A percentile compares a stretch with the other conserved stretches of the same genome.
Conservation (phyloP, 2,797 vertebrate species). For the Aratinga solstitialis region DNA sequence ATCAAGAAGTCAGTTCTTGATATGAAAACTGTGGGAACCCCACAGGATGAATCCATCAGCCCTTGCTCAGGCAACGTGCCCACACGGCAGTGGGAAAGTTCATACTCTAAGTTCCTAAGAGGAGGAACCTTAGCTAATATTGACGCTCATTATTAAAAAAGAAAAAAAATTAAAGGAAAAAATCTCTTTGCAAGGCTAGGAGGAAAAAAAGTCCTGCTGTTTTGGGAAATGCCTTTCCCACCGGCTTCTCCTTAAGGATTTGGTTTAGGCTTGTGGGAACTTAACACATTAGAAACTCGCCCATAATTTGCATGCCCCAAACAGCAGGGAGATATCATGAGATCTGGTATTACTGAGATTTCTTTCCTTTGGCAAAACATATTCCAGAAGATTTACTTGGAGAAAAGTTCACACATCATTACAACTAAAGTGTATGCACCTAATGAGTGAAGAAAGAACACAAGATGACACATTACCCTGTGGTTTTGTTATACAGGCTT, state of each 20-base stretch:
- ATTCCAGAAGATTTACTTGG: slow-evolving; percentile 42
- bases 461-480: slow-evolving; percentile 38
- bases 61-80: neutral
- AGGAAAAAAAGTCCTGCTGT: neutral
- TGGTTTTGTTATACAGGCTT: slow-evolving; percentile 37
- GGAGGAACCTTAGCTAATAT: neutral
- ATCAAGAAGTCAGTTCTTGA: neutral
- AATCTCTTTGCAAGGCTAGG: neutral
- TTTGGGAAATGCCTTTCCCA: slow-evolving; percentile 52
- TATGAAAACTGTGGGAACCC: neutral
- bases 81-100: neutral
- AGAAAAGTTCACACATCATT: slow-evolving; percentile 48
- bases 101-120: neutral
- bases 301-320: slow-evolving; percentile 60
- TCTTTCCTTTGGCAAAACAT: slow-evolving; percentile 60
- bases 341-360: slow-evolving; percentile 42
- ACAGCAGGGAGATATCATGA: slow-evolving; percentile 48
- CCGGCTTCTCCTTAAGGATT: slow-evolving; percentile 41
- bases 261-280: slow-evolving; percentile 60
- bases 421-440: neutral
- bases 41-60: neutral
- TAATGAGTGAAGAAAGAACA: slow-evolving; percentile 23
- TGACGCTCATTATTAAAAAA: neutral
- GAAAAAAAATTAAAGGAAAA: neutral
- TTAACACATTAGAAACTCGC: slow-evolving; percentile 14